Percentiles rank a stretch among this genome's conserved stretches.
Conservation (phyloP, 2,888 invertebrate genomes). For the Gortyna flavago region DNA sequence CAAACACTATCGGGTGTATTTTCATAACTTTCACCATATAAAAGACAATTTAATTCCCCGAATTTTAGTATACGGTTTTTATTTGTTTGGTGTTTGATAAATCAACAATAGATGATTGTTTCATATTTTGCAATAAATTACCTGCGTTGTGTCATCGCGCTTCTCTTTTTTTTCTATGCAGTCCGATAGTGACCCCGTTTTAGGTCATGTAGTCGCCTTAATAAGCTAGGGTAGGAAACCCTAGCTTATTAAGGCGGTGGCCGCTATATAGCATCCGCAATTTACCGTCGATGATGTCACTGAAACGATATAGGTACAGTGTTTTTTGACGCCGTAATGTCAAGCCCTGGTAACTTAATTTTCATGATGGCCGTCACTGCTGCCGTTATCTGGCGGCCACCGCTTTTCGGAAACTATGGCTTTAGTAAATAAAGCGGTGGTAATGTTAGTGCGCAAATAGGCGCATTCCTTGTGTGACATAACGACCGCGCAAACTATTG, state of each 20-base stretch:
- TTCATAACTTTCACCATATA: too few relatives aligned
- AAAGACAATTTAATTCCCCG: too few relatives aligned
- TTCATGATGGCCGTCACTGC: not conserved
- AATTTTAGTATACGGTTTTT: too few relatives aligned
- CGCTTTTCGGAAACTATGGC: not conserved
- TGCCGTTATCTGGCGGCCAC: not conserved
- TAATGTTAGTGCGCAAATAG: constrained; percentile 28
- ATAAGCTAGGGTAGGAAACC: not conserved
- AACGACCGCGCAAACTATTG: constrained; percentile 44
- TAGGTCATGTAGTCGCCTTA: too few relatives aligned
- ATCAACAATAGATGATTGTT: too few relatives aligned
- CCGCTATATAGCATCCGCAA: not conserved
- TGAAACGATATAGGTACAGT: not conserved
- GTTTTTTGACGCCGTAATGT: not conserved
- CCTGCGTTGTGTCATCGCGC: too few relatives aligned
- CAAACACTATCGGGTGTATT: too few relatives aligned
- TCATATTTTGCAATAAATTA: too few relatives aligned
- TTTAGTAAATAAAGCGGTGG: not conserved
- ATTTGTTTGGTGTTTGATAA: too few relatives aligned
- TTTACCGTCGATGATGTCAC: not conserved
- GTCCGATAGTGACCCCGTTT: too few relatives aligned
- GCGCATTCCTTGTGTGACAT: constrained; percentile 32
- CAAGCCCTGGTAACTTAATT: not conserved
- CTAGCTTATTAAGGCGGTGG: too few relatives aligned
- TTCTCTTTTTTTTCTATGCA: too few relatives aligned